Conservation (phyloP, 2,888 invertebrate species). For the Mactromeris polynyma region DNA sequence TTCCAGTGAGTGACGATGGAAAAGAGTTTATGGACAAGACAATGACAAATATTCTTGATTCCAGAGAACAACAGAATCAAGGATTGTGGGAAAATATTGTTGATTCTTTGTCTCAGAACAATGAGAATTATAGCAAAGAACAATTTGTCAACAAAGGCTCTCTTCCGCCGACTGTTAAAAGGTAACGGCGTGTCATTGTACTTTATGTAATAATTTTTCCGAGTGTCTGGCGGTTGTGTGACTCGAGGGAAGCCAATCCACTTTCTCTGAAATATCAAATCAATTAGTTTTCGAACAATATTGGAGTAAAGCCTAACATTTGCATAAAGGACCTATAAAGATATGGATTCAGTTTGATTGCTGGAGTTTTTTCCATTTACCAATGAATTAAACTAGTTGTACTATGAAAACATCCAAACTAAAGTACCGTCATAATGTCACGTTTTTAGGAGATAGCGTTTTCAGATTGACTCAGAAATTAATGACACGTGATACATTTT, state of each 20-base stretch:
- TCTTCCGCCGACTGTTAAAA: constrained; percentile 26
- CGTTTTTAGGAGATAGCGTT: no score
- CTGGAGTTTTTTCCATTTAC: neutral
- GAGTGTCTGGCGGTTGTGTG: neutral
- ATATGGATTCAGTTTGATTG: neutral
- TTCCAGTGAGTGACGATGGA: neutral
- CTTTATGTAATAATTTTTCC: neutral
- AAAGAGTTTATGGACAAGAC: constrained; percentile 12
- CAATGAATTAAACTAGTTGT: neutral
- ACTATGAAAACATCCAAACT: no score
- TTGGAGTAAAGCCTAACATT: neutral
- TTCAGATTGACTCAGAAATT: no score
- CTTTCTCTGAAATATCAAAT: neutral
- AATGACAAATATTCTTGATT: neutral
- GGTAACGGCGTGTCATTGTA: constrained; percentile 15
- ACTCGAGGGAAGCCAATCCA: neutral
- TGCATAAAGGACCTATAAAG: constrained; percentile 1
- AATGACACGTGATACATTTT: no score
- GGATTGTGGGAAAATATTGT: constrained; percentile 11
- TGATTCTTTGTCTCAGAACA: neutral
- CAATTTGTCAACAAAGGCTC: neutral
- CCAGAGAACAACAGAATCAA: neutral
- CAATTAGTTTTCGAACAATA: neutral
- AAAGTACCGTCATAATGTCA: no score
- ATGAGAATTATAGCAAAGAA: neutral